Percentiles rank a stretch among this genome's conserved stretches.
phyloP scores from a whole-genome alignment of 2,888 invertebrate species.

The Drosophila recens region DNA sequence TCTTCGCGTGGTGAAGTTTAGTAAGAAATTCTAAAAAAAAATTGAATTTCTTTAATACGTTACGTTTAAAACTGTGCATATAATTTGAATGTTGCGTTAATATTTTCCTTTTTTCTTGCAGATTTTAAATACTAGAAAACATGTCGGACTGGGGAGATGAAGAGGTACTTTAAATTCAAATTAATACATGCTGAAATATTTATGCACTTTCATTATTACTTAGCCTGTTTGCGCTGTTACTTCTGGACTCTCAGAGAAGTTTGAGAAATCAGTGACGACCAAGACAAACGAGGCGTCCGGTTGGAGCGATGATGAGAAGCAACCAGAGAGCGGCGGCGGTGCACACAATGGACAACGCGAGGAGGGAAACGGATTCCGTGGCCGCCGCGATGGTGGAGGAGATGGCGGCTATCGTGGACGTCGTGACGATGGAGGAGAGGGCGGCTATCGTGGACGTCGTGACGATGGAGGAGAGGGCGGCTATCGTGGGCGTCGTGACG shows the following conservation, averaged over 20 bases:
- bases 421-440: conserved; percentile 16
- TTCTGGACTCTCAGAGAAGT: background rate
- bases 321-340: background rate
- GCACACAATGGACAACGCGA: conserved; percentile 2
- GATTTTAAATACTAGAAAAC: background rate
- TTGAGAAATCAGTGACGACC: background rate
- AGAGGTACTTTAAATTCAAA: conserved; percentile 33
- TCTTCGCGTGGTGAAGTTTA: no score
- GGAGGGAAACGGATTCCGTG: conserved; percentile 10
- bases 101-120: conserved; percentile 3
- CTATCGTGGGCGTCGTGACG: conserved; percentile 22
- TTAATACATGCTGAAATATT: background rate
- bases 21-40: no score
- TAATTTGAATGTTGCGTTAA: background rate
- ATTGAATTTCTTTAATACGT: conserved; percentile 8
- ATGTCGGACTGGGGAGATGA: conserved; percentile 80
- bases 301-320: conserved; percentile 48
- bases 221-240: background rate
- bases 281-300: conserved; percentile 4
- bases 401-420: conserved; percentile 23
- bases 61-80: conserved; percentile 7
- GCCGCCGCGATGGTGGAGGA: conserved; percentile 22
- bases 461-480: conserved; percentile 10
- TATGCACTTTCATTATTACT: background rate
- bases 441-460: conserved; percentile 29